phyloP scores from a whole-genome alignment of 2,113 vertebrate species.

The Xyrauchen texanus region DNA sequence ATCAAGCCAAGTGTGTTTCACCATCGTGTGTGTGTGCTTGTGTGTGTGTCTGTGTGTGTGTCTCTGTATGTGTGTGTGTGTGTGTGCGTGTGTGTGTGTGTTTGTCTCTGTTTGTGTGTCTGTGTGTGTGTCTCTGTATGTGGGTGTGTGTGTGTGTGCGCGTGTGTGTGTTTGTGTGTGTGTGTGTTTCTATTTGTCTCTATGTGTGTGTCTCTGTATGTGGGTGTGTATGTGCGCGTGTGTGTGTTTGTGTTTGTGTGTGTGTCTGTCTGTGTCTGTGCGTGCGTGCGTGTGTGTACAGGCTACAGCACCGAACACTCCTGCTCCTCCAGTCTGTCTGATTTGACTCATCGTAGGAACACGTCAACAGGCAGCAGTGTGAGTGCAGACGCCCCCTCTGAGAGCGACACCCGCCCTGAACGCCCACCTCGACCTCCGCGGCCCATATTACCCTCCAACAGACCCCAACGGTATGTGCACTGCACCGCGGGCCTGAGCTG shows the following conservation, averaged over 20 bases:
- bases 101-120: too few relatives aligned
- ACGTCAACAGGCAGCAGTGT: constrained; percentile 93
- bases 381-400: constrained; percentile 75
- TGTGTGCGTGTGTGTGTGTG: background rate
- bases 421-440: constrained; percentile 88
- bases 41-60: background rate
- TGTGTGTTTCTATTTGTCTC: too few relatives aligned
- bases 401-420: constrained; percentile 84
- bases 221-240: background rate
- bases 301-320: constrained; percentile 97
- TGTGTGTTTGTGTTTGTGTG: background rate
- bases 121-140: too few relatives aligned
- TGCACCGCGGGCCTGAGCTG: too few relatives aligned
- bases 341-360: constrained; percentile 92
- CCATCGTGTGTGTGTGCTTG: too few relatives aligned
- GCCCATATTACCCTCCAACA: constrained; percentile 80
- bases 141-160: background rate
- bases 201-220: background rate
- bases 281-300: constrained; percentile 51
- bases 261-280: too few relatives aligned
- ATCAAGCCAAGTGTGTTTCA: too few relatives aligned
- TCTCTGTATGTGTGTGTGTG: too few relatives aligned
- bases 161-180: background rate
- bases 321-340: constrained; percentile 91
- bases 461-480: constrained; percentile 77